These are phyloP conservation scores for Podabrus alpinus DNA, from an alignment of 2,888 invertebrate genomes.

Conservation along the genomic window DNA sequence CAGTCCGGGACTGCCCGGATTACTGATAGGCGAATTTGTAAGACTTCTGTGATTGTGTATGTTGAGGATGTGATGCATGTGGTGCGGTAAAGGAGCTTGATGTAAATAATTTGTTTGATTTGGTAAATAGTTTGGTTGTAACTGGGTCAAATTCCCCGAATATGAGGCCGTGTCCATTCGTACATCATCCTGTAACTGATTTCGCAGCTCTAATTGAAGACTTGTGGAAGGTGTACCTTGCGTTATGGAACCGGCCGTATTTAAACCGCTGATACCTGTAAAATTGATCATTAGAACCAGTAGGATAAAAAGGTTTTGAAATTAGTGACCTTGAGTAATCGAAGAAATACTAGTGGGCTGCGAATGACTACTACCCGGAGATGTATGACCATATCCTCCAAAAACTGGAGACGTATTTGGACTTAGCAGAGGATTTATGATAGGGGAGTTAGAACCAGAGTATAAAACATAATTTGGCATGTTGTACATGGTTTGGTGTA, in stretches of 20 bases:
- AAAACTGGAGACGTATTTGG: constrained; percentile 49
- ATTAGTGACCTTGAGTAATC: constrained; percentile 61
- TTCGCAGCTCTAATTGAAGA: constrained; percentile 49
- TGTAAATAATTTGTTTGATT: constrained; percentile 40
- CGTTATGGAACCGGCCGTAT: constrained; percentile 76
- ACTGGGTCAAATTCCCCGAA: constrained; percentile 14
- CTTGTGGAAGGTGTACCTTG: constrained; percentile 67
- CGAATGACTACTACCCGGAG: constrained; percentile 21
- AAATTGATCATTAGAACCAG: neutral
- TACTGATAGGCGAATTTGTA: constrained; percentile 66
- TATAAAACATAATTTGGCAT: constrained; percentile 46
- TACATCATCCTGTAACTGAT: constrained; percentile 46
- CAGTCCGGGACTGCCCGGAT: constrained; percentile 68
- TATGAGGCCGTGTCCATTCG: constrained; percentile 57
- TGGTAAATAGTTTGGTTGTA: constrained; percentile 32
- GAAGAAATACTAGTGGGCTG: constrained; percentile 56
- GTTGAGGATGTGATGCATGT: constrained; percentile 53
- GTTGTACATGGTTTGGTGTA: constrained; percentile 44
- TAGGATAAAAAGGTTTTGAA: neutral
- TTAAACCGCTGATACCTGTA: constrained; percentile 73
- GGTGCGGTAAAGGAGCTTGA: constrained; percentile 39
- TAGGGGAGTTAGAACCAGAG: constrained; percentile 45
- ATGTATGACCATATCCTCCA: constrained; percentile 41
- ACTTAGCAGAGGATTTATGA: constrained; percentile 47
- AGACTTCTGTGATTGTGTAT: constrained; percentile 60